phyloP scores from a whole-genome alignment of 1,140 invertebrate genomes.

The Globodera rostochiensis region DNA sequence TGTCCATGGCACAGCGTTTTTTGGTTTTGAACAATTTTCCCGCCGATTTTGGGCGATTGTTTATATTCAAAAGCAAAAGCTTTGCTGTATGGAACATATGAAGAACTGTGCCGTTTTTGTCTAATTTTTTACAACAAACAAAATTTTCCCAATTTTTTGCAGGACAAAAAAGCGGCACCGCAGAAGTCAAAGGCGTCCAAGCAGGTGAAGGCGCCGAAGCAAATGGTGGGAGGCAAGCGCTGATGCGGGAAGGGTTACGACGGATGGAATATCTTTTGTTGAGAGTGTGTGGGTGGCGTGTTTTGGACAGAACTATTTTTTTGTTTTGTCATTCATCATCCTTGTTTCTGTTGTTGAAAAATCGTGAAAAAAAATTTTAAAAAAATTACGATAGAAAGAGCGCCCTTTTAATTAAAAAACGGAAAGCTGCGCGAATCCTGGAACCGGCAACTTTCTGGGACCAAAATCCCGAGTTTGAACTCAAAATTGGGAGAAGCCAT shows the following conservation, averaged over 20 bases:
- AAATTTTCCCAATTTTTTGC: constrained; percentile 19
- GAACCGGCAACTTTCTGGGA: too few relatives aligned
- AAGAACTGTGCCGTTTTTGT: background rate
- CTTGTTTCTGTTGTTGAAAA: background rate
- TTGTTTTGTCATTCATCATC: background rate
- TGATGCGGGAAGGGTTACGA: constrained; percentile 35
- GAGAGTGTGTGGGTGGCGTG: too few relatives aligned
- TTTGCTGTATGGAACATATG: too few relatives aligned
- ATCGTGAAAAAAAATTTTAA: too few relatives aligned
- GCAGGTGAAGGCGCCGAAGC: constrained; percentile 46
- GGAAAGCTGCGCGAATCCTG: too few relatives aligned
- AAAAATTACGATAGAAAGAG: too few relatives aligned
- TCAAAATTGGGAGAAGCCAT: too few relatives aligned
- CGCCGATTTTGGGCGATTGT: background rate
- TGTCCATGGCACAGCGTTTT: too few relatives aligned
- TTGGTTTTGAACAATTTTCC: too few relatives aligned
- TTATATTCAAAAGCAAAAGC: background rate
- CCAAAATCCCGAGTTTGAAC: too few relatives aligned
- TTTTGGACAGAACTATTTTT: too few relatives aligned
- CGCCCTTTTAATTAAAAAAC: too few relatives aligned
- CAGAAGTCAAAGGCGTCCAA: constrained; percentile 48
- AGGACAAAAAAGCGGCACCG: constrained; percentile 59
- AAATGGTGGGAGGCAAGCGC: constrained; percentile 63
- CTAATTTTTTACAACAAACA: background rate
- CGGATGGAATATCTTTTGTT: background rate